These are phyloP conservation scores for Tympanoctomys barrerae DNA, from an alignment of 2,797 vertebrate species.

Conservation along the genomic window DNA sequence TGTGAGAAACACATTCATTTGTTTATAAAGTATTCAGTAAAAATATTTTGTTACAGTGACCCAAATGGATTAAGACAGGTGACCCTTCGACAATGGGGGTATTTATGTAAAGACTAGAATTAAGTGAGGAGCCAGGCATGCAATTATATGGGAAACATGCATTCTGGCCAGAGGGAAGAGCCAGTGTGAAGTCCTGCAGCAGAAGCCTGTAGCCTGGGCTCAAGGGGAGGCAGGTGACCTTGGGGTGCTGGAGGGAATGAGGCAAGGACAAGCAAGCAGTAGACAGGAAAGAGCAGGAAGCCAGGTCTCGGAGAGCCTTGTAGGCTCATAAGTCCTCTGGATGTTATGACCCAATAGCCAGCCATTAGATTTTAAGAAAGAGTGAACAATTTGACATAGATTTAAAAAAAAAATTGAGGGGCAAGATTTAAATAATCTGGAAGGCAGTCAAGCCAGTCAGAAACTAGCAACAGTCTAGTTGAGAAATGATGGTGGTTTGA, in stretches of 20 bases:
- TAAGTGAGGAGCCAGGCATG: background rate
- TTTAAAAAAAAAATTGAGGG: background rate
- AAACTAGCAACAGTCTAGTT: background rate
- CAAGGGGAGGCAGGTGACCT: background rate
- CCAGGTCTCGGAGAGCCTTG: background rate
- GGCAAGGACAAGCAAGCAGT: background rate
- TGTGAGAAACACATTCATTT: background rate
- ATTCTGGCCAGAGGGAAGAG: background rate
- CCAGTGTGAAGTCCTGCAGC: background rate
- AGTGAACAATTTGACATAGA: background rate
- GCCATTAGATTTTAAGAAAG: slow-evolving; percentile 17
- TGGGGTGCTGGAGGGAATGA: background rate
- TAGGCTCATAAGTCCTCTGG: background rate
- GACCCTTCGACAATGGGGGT: background rate
- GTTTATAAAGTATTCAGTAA: background rate
- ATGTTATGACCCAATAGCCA: background rate
- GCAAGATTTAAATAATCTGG: background rate
- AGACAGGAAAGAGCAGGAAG: background rate
- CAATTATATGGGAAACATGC: background rate
- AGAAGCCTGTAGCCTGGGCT: background rate
- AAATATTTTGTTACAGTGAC: background rate
- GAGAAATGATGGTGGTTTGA: background rate
- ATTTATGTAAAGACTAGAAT: background rate
- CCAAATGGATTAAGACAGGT: background rate
- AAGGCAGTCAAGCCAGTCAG: background rate